These are phyloP conservation scores for Scopus umbretta DNA, from an alignment of 2,113 vertebrate species.

Conservation along the genomic window DNA sequence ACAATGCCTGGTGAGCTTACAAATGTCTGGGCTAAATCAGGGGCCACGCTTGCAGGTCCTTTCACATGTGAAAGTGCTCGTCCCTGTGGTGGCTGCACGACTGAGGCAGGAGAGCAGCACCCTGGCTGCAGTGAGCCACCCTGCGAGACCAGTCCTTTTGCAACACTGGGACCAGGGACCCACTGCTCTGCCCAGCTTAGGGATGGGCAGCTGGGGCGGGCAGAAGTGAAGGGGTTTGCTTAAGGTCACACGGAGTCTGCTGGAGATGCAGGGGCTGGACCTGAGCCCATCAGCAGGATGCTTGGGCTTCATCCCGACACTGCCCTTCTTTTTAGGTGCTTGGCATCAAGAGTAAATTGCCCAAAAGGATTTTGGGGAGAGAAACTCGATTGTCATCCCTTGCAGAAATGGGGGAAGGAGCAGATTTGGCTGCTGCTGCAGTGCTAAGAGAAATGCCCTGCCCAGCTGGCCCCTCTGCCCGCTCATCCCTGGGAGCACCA, in stretches of 20 bases:
- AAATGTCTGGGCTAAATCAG: slow-evolving; percentile 18
- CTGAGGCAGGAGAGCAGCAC: background rate
- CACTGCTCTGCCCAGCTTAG: background rate
- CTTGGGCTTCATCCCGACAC: background rate
- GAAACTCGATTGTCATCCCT: background rate
- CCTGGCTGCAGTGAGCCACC: background rate
- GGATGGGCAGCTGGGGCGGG: background rate
- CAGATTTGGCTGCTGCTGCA: background rate
- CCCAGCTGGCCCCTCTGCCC: rapidly evolving
- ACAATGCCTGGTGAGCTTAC: slow-evolving; percentile 54
- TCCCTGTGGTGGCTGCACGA: rapidly evolving
- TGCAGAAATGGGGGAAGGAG: background rate
- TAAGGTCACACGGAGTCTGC: background rate
- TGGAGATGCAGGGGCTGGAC: background rate
- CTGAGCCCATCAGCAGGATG: background rate
- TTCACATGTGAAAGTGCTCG: background rate
- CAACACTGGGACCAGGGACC: background rate
- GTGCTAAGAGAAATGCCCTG: background rate
- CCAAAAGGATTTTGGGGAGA: background rate
- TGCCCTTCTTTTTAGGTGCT: background rate
- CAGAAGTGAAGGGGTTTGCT: background rate
- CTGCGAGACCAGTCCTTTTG: background rate
- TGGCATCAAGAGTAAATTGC: background rate
- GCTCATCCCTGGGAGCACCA: rapidly evolving
- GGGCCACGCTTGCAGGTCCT: background rate